A percentile compares a stretch with the other conserved stretches of the same genome.
These are phyloP conservation scores for Zaprionus kolodkinae DNA, from an alignment of 1,140 invertebrate genomes.

Conservation along the genomic window DNA sequence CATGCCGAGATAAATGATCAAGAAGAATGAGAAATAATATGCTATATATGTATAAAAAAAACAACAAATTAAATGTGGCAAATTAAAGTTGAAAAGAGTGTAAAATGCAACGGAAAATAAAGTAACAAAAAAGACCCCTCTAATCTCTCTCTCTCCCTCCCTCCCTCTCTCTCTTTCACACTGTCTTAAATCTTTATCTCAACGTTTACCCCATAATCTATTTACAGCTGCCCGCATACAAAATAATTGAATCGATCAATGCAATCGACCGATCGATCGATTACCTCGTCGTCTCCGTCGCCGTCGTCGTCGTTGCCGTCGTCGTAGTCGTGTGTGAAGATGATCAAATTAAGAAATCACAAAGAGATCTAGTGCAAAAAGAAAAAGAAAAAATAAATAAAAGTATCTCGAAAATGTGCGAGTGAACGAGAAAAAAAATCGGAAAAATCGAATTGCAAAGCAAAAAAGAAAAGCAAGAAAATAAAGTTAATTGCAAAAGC, in stretches of 20 bases:
- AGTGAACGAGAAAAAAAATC: constrained; percentile 46
- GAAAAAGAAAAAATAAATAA: constrained; percentile 18
- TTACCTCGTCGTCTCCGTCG: constrained; percentile 12
- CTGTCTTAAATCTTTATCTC: not conserved
- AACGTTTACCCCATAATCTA: constrained; percentile 36
- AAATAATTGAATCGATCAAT: constrained; percentile 38
- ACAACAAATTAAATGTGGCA: constrained; percentile 15
- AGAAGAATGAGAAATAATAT: constrained; percentile 11
- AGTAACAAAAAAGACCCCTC: not conserved
- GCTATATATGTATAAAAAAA: not conserved
- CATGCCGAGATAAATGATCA: constrained; percentile 6
- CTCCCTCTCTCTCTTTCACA: not conserved
- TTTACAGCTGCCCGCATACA: constrained; percentile 38
- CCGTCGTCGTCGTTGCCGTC: not conserved
- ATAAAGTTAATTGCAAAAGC: not conserved
- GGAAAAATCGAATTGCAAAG: constrained; percentile 12
- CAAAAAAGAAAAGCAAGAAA: constrained; percentile 19
- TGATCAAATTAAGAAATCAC: constrained; percentile 35
- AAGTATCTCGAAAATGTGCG: constrained; percentile 53
- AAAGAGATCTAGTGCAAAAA: constrained; percentile 49
- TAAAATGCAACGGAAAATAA: constrained; percentile 1
- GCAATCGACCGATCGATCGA: constrained; percentile 16
- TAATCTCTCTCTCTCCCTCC: not conserved
- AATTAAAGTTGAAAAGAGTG: constrained; percentile 43
- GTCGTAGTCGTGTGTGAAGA: constrained; percentile 31